These are phyloP conservation scores for Ptilonorhynchus violaceus DNA, from an alignment of 2,113 vertebrate species.

Conservation along the genomic window DNA sequence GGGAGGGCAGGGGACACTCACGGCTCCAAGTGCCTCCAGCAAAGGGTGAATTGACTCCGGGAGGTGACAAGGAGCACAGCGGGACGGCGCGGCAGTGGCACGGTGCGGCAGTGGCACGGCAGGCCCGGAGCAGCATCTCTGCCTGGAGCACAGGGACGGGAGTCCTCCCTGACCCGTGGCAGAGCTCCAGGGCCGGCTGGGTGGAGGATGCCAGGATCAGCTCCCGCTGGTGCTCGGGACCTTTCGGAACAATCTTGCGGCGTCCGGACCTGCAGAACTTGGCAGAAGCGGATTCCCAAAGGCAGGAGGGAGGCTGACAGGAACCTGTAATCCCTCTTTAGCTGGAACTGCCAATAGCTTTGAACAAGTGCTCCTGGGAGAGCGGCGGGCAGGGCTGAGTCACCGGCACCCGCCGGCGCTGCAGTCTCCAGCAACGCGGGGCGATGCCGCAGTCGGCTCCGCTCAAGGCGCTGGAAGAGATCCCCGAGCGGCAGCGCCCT, in stretches of 20 bases:
- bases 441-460: background rate
- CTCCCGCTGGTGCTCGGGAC: rapidly evolving
- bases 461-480: background rate
- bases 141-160: background rate
- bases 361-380: background rate
- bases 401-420: background rate
- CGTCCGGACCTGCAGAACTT: rapidly evolving
- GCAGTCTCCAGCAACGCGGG: background rate
- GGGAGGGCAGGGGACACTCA: background rate
- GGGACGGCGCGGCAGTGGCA: rapidly evolving
- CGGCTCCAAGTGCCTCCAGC: background rate
- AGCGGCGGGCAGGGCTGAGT: background rate
- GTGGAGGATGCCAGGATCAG: rapidly evolving
- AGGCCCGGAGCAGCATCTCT: background rate
- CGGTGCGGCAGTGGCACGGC: background rate
- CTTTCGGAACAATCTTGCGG: background rate
- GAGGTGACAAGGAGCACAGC: background rate
- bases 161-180: rapidly evolving
- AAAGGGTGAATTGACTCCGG: background rate
- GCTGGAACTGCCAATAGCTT: background rate
- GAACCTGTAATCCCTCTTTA: background rate
- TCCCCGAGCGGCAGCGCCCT: background rate
- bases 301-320: background rate
- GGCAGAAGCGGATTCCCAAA: background rate
- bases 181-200: background rate